Conservation (phyloP, 2,888 invertebrate species). For the Ceriagrion tenellum region DNA sequence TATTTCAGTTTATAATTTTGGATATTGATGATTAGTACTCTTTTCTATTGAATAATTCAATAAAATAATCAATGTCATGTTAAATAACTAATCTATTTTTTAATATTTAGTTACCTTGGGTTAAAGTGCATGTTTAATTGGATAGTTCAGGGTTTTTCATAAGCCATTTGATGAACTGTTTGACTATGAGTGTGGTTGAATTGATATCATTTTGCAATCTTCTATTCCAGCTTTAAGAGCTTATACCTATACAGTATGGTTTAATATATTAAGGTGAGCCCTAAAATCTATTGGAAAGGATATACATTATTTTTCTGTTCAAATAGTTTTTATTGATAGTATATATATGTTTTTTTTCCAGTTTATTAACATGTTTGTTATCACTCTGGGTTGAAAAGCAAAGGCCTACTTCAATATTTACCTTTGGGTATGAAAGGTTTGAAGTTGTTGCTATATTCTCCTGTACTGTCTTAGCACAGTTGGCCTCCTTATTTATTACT, state of each 20-base stretch:
- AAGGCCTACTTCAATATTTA: slow-evolving; percentile 50
- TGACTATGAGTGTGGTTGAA: background rate
- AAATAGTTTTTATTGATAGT: background rate
- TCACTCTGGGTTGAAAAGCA: slow-evolving; percentile 69
- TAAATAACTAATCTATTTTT: no score
- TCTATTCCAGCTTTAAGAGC: slow-evolving; percentile 70
- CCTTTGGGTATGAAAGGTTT: slow-evolving; percentile 71
- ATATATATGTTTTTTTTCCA: slow-evolving; percentile 64
- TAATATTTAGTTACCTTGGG: no score
- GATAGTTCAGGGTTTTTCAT: no score
- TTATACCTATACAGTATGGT: slow-evolving; percentile 70
- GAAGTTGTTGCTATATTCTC: slow-evolving; percentile 71
- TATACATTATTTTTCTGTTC: background rate
- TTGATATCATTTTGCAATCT: background rate
- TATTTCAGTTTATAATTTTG: no score
- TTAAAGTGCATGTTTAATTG: no score
- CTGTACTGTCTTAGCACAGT: slow-evolving; percentile 70
- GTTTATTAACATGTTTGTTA: slow-evolving; percentile 70
- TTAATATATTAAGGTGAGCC: slow-evolving; percentile 70
- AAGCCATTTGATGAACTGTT: no score
- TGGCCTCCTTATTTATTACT: slow-evolving; percentile 70
- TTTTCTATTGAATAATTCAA: no score
- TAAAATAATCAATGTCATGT: no score
- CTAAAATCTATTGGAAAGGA: background rate
- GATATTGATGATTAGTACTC: no score